These are phyloP conservation scores for Propithecus coquereli DNA, from an alignment of 2,113 vertebrate species.

Conservation along the genomic window DNA sequence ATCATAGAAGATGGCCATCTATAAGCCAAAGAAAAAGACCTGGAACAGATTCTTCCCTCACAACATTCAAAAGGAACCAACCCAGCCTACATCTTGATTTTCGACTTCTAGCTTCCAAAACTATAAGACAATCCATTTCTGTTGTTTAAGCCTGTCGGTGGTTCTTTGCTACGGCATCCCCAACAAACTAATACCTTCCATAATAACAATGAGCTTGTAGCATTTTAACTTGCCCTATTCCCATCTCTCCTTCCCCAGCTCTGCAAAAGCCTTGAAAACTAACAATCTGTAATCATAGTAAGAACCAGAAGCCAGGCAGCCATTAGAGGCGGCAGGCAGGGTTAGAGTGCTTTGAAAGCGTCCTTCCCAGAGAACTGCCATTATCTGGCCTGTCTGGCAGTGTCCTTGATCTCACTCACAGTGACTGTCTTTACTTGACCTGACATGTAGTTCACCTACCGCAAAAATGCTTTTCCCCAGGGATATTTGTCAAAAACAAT, in stretches of 20 bases:
- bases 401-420: not conserved
- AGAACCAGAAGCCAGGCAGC: not conserved
- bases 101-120: not conserved
- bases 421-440: not conserved
- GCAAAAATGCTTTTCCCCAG: not conserved
- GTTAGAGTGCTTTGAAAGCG: not conserved
- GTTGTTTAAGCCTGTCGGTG: not conserved
- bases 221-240: not conserved
- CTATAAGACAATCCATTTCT: not conserved
- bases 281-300: not conserved
- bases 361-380: not conserved
- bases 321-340: not conserved
- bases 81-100: not conserved
- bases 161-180: not conserved
- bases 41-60: not conserved
- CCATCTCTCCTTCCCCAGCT: no score
- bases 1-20: not conserved
- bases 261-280: not conserved
- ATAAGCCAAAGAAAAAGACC: no score
- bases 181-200: not conserved
- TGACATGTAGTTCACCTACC: not conserved
- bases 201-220: not conserved
- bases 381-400: not conserved
- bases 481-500: not conserved
- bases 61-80: not conserved